Base-by-base conservation (phyloP, 2,797 vertebrate species). In the Myotis planiceps region DNA sequence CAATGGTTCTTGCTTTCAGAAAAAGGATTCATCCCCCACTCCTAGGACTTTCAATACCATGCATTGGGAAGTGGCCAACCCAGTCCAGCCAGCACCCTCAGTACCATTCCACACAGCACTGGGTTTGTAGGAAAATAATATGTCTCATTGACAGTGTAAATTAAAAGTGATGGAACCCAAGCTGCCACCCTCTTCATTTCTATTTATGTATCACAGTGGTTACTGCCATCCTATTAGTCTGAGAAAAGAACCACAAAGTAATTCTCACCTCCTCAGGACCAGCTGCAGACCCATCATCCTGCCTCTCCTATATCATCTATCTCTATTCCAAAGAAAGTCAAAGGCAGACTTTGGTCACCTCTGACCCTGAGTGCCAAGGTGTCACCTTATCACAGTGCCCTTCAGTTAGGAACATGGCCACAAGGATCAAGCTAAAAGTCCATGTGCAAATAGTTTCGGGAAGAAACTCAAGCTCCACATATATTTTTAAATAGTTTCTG, bases 181-280 rank as follows among this genome's bases (percentile, higher is more conserved):
- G 45, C 63, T 74, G 60, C 49, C 60, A 47, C 16, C 21, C 34
- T 95, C n/a, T 82, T 80, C 45, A 10, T 47, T 51, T 76, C 87
- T 19, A 14, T 55, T 95, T 95, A 86, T 95, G 75, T 4, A n/a
- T 47, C 34, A 12, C 74, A 49, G 63, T 82, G 34, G 19, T 51
- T n/a, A n/a, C 6, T 83, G 83, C 45, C 78, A 71, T 88, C 91
- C 72, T 88, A 15, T 88, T 69, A 51, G 82, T 90, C 81, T 80
- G 88, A 95, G 55, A 23, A 85, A 93, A 95, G 69, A 96, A 29
- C 65, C 12, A 25, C 79, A 5, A 76, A 94, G 69, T 80, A 79
- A 80, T 95, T 96, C 65, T 96, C 96, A 51, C 85, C 32, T 92
- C 27, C 18, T 92, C 9, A 14, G 27, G 8, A 13, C 69, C 47